Conservation (phyloP, 2,888 invertebrate genomes). For the Drosophila subsilvestris region DNA sequence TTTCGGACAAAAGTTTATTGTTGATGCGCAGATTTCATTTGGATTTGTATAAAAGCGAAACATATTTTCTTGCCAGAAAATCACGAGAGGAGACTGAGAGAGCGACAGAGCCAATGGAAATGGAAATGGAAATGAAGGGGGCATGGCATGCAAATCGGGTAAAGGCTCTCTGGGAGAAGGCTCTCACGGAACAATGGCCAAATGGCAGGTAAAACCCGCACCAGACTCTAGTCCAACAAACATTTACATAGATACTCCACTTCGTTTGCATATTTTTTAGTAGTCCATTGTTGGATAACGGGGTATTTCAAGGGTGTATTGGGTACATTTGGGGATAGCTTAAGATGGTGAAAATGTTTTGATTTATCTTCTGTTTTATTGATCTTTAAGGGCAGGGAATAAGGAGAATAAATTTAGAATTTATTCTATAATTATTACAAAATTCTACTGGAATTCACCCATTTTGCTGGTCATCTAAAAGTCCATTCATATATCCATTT, state of each 20-base stretch:
- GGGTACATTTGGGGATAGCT: not conserved
- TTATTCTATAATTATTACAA: not conserved
- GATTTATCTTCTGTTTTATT: not conserved
- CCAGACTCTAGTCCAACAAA: conserved; percentile 46
- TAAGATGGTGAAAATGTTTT: not conserved
- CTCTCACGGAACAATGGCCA: conserved; percentile 39
- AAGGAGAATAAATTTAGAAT: no score
- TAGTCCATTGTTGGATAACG: conserved; percentile 17
- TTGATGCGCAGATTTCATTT: conserved; percentile 69
- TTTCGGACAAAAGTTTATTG: conserved; percentile 62
- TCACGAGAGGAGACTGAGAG: not conserved
- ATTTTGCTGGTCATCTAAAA: conserved; percentile 2
- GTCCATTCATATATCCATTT: not conserved
- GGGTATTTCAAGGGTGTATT: conserved; percentile 33
- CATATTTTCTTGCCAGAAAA: conserved; percentile 53
- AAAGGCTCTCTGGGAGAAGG: conserved; percentile 22
- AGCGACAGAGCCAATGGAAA: not conserved
- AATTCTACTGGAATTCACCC: not conserved
- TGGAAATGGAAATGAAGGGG: conserved; percentile 1
- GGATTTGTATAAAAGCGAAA: conserved; percentile 66
- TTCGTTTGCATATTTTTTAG: conserved; percentile 64
- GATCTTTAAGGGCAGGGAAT: no score
- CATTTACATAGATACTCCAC: conserved; percentile 64
- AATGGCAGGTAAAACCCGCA: conserved; percentile 56
- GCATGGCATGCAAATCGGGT: conserved; percentile 31